A percentile compares a stretch with the other conserved stretches of the same genome.
These are phyloP conservation scores for Eristalis pertinax DNA, from an alignment of 2,888 invertebrate species.

Conservation along the genomic window DNA sequence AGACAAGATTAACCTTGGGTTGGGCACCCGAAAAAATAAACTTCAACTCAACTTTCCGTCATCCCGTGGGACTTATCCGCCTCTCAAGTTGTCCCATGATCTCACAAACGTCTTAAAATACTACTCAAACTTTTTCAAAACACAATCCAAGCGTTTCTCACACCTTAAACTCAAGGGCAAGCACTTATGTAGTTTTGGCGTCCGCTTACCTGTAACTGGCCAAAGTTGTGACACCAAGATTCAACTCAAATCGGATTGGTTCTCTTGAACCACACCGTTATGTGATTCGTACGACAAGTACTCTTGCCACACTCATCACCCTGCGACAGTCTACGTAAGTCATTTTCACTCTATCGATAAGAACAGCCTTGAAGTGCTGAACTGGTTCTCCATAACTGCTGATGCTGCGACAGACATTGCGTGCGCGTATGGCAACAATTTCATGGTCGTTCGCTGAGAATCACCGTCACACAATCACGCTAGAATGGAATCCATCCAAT, in stretches of 20 bases:
- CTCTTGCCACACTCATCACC: conserved; percentile 12
- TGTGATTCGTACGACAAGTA: background rate
- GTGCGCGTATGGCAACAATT: conserved; percentile 5
- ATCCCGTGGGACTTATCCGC: too few relatives aligned
- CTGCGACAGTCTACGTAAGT: background rate
- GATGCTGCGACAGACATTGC: background rate
- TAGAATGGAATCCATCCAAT: background rate
- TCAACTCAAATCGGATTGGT: background rate
- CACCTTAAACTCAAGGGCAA: too few relatives aligned
- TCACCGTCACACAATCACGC: background rate
- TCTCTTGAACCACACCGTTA: background rate
- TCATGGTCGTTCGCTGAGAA: conserved; percentile 20
- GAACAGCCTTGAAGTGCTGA: background rate
- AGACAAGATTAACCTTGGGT: too few relatives aligned
- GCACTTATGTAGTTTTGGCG: background rate
- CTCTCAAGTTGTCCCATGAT: too few relatives aligned
- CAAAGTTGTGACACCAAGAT: background rate
- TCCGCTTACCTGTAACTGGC: background rate
- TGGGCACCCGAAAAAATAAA: too few relatives aligned
- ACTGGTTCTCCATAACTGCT: background rate
- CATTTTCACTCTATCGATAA: background rate
- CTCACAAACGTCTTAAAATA: too few relatives aligned
- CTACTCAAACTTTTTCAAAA: too few relatives aligned
- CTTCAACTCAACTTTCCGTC: too few relatives aligned
- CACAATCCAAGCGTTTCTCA: too few relatives aligned